These are phyloP conservation scores for Symphodus melops DNA, from an alignment of 2,113 vertebrate species.

Conservation along the genomic window DNA sequence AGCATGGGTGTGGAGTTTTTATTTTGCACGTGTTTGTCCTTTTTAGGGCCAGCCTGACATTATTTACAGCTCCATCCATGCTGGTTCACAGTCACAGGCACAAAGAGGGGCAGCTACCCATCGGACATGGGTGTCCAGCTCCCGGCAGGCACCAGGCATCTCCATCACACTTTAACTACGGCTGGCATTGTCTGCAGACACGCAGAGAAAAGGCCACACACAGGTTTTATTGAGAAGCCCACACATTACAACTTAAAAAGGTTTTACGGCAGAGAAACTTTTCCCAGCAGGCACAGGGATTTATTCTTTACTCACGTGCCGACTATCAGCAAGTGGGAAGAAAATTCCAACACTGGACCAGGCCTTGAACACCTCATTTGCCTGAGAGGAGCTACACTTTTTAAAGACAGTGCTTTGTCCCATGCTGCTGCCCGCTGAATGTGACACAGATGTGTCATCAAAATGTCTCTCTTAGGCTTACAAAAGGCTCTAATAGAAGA, in stretches of 20 bases:
- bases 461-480: constrained; percentile 17
- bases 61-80: constrained; percentile 56
- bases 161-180: constrained; percentile 67
- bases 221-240: constrained; percentile 61
- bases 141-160: constrained; percentile 52
- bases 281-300: constrained; percentile 31
- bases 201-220: constrained; percentile 68
- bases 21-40: neutral
- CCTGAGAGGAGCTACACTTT: constrained; percentile 5
- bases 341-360: constrained; percentile 16
- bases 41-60: constrained; percentile 30
- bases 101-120: constrained; percentile 53
- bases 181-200: constrained; percentile 62
- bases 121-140: constrained; percentile 47
- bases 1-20: neutral
- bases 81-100: constrained; percentile 35
- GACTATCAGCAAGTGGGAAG: constrained; percentile 11
- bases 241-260: constrained; percentile 49
- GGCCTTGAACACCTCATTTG: constrained; percentile 29
- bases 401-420: constrained; percentile 21
- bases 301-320: constrained; percentile 3
- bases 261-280: constrained; percentile 42
- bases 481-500: constrained; percentile 35
- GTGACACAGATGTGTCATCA: constrained; percentile 56
- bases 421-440: constrained; percentile 26